Percentiles rank a stretch among this genome's conserved stretches.
These are phyloP conservation scores for Hyles lineata DNA, from an alignment of 2,888 invertebrate genomes.

Conservation along the genomic window DNA sequence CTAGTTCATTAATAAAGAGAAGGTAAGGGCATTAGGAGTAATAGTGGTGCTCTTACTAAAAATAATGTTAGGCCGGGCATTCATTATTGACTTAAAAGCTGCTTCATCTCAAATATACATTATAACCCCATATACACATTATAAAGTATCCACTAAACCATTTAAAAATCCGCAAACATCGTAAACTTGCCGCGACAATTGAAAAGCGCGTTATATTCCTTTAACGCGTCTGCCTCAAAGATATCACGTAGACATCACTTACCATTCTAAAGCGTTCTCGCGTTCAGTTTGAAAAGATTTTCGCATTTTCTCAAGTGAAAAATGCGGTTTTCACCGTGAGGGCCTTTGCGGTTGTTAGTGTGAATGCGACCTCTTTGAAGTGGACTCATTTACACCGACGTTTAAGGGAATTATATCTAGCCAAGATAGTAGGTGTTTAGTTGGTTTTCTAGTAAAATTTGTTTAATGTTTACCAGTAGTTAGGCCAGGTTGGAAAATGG, in stretches of 20 bases:
- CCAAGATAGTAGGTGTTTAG: neutral
- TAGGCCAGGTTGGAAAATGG: no score
- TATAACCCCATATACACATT: neutral
- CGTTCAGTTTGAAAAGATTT: conserved; percentile 32
- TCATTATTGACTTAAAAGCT: no score
- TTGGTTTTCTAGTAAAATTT: neutral
- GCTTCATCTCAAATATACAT: neutral
- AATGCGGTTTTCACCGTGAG: conserved; percentile 35
- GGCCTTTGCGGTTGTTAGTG: conserved; percentile 30
- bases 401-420: neutral
- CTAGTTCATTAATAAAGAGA: no score
- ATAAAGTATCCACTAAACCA: neutral
- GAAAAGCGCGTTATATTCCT: neutral
- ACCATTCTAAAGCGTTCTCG: conserved; percentile 28
- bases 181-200: neutral
- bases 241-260: conserved; percentile 25
- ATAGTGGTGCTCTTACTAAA: no score
- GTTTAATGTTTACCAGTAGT: no score
- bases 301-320: conserved; percentile 32
- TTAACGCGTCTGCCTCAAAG: neutral
- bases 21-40: no score
- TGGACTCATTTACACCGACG: conserved; percentile 28
- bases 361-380: conserved; percentile 35
- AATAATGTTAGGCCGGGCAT: no score
- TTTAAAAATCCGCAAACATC: neutral